Conservation (phyloP, 2,113 vertebrate species). For the Xenopus laevis region DNA sequence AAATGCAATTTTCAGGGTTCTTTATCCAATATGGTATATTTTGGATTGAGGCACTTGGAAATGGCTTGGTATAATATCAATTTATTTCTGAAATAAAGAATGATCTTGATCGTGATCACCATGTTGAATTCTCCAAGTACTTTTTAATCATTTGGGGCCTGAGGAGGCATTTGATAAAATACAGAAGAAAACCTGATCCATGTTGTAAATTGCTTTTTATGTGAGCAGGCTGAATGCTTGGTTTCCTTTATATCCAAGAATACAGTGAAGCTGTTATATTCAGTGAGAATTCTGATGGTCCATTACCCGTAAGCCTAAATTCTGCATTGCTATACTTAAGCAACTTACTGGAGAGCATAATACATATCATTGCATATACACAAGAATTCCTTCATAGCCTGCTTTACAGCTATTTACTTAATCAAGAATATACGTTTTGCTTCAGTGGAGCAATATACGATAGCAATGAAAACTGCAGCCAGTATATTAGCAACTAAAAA, state of each 20-base stretch:
- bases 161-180: conserved; percentile 1
- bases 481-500: background rate
- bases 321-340: conserved; percentile 14
- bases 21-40: no score
- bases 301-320: conserved; percentile 20
- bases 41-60: background rate
- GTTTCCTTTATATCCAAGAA: conserved; percentile 2
- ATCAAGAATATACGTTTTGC: background rate
- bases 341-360: conserved; percentile 12
- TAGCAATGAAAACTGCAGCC: background rate
- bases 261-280: conserved; percentile 20
- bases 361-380: background rate
- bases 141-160: conserved; percentile 20
- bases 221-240: background rate
- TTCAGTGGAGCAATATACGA: background rate
- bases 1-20: conserved; percentile 29
- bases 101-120: conserved; percentile 21
- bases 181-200: background rate
- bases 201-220: background rate
- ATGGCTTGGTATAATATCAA: conserved; percentile 11
- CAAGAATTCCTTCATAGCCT: conserved; percentile 10
- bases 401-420: background rate
- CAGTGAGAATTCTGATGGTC: conserved; percentile 9
- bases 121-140: conserved; percentile 18
- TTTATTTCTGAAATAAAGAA: conserved; percentile 31